Evolutionary conservation across 2,113 vertebrate species (phyloP), one percentile per base, ranked within the genome.

Genomic region (Oceanites oceanicus): DNA sequence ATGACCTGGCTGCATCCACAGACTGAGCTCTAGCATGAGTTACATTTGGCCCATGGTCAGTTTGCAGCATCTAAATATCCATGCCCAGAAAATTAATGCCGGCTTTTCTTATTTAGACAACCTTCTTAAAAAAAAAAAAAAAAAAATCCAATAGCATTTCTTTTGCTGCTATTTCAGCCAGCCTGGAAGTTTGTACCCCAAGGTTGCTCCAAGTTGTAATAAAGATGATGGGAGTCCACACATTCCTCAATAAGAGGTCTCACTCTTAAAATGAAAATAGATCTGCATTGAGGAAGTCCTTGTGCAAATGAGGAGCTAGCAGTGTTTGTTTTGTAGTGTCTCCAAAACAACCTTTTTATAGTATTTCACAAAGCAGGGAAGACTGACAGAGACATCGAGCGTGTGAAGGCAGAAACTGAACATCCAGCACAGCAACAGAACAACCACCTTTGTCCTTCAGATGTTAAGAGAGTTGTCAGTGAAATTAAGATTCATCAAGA

Each of bases 341-440:
- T 93, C 85, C 78, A 82, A 88, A 93, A 74, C 72, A 94, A 77
- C 25, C 9, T 65, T 63, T 70, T 74, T 56, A 79, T 59, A 88
- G 79, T 74, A 83, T 77, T 95, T 80, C 42, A 80, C 6, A 71
- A 61, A 44, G 9, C 30, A 80, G 18, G 19, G 19, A 80, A 71
- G 62, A 19, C 42, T 58, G 38, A 50, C 11, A 76, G n/a, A 67
- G 26, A n/a, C 27, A 36, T 22, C 0, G 2, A 67, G 49, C 11
- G 38, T 0, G 0, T 14, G 23, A 66, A 90, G 72, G 45, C 36
- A 67, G 5, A 17, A 29, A 10, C 32, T 40, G 10, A 45, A 11
- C 40, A 75, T 8, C 12, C 65, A 78, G 25, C 9, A 19, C 22
- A 27, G 40, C 29, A 49, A 65, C 56, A 53, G 11, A 53, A 36